Percentiles rank a stretch among this genome's conserved stretches.
Conservation (phyloP, 2,888 invertebrate genomes). For the Phrixothrix hirtus region DNA sequence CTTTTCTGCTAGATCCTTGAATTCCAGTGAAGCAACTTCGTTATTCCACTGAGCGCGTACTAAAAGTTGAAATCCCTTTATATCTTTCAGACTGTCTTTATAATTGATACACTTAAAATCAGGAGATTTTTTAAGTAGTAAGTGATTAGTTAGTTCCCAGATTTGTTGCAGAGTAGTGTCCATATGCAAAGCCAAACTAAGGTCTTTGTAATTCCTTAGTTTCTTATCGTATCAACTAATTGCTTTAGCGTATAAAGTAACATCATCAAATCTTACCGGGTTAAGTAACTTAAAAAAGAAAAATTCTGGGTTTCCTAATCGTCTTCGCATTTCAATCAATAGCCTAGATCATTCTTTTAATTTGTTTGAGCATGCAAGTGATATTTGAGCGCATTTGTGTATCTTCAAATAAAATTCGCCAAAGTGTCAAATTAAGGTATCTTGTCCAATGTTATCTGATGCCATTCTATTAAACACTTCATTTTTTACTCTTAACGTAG, state of each 20-base stretch:
- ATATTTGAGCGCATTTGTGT: too few species aligned
- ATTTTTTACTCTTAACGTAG: slow-evolving; percentile 7
- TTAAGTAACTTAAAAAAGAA: slow-evolving; percentile 7
- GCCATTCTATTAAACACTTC: slow-evolving; percentile 14
- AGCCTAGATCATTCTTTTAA: slow-evolving; percentile 10
- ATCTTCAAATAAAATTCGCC: too few species aligned
- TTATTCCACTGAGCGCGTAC: slow-evolving; percentile 15
- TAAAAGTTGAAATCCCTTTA: slow-evolving; percentile 19
- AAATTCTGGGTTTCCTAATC: background rate
- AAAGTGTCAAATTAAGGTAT: too few species aligned
- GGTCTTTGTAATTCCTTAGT: slow-evolving; percentile 5
- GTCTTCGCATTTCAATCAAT: too few species aligned
- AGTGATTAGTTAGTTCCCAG: slow-evolving; percentile 1
- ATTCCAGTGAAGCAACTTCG: slow-evolving; percentile 18
- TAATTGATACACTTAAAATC: slow-evolving; percentile 4
- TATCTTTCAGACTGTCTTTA: slow-evolving; percentile 12
- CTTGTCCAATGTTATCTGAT: slow-evolving; percentile 2
- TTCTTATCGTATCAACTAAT: slow-evolving; percentile 15
- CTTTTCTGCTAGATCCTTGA: slow-evolving; percentile 24
- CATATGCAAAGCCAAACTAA: slow-evolving; percentile 14
- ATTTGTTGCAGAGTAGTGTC: slow-evolving; percentile 15
- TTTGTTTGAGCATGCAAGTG: slow-evolving; percentile 17
- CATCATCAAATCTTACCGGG: slow-evolving; percentile 4
- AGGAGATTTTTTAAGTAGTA: slow-evolving; percentile 5
- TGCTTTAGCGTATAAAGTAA: background rate